These are phyloP conservation scores for Adineta ricciae DNA, from an alignment of 2,888 invertebrate species.

Conservation along the genomic window DNA sequence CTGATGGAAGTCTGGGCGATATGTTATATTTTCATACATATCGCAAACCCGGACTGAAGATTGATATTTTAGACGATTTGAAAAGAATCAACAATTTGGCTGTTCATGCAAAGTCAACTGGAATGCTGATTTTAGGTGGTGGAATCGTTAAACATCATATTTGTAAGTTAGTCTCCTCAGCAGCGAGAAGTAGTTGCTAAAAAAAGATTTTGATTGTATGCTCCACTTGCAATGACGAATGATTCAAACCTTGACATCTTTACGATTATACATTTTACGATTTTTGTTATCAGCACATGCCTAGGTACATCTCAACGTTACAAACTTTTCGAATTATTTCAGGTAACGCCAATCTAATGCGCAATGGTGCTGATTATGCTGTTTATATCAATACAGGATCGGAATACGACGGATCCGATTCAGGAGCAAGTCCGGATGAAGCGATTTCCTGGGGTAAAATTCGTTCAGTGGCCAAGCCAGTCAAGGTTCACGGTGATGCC, in stretches of 20 bases:
- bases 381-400: slow-evolving; percentile 88
- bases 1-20: slow-evolving; percentile 87
- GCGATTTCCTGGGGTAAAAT: slow-evolving; percentile 99
- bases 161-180: slow-evolving; percentile 46
- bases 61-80: slow-evolving; percentile 70
- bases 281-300: too few relatives aligned
- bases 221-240: too few relatives aligned
- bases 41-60: slow-evolving; percentile 69
- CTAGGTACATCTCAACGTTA: too few relatives aligned
- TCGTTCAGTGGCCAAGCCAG: slow-evolving; percentile 60
- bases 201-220: too few relatives aligned
- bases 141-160: slow-evolving; percentile 97
- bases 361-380: slow-evolving; percentile 88
- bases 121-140: slow-evolving; percentile 89
- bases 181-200: too few relatives aligned
- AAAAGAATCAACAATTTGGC: slow-evolving; percentile 76
- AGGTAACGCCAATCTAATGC: slow-evolving; percentile 68
- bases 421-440: slow-evolving; percentile 84
- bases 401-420: slow-evolving; percentile 70
- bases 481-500: slow-evolving; percentile 63
- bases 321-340: not conserved
- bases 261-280: too few relatives aligned
- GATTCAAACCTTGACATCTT: too few relatives aligned
- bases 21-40: slow-evolving; percentile 98
- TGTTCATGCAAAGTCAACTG: slow-evolving; percentile 79